Base-by-base conservation (phyloP, 1,140 invertebrate species). In the Scaptodrosophila lebanonensis region DNA sequence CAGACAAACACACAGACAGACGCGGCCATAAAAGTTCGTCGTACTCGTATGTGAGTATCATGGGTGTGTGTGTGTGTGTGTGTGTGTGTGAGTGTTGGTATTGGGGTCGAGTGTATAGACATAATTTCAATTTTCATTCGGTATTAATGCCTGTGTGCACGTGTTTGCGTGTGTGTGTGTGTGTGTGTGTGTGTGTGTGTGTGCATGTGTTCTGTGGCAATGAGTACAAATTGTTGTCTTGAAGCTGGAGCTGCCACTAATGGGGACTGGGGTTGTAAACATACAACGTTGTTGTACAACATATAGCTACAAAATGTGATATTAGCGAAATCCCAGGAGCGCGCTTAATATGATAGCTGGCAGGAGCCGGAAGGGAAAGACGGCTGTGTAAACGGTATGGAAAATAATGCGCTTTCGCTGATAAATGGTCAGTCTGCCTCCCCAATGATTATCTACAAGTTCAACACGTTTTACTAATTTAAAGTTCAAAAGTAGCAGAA, bases 101-200 rank as follows among this genome's bases (percentile, higher is more conserved):
- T 16, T 17, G 11, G 12, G 42, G 52, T 49, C 20, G 12, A 16
- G 27, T 36, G 49, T 63, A 57, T 82, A 75, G 75, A 83, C 75
- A 82, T 82, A 82, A 82, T 82, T 82, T 82, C 75, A 82, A 82
- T 82, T 82, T 82, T 82, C 75, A 82, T 82, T 82, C 63, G 36
- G 62, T 70, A 82, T 82, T 83, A 76, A 82, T 79, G 61, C 63
- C 56, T 52, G 44, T 53, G 32, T n/a, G n/a, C n/a, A 39, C 42
- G 51, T 58, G 58, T 44, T 43, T 64, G 36, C 48, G 48, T 51
- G 18, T 22, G 30, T 36, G 35, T 76, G 43, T 50, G 38, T 51
- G 33, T 54, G 6, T 63, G 32, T 51, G 29, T 45, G 5, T 35
- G 32, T 59, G 5, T n/a, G n/a, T n/a, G 22, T 25, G 22, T 25